These are phyloP conservation scores for Ryuthela nishihirai DNA, from an alignment of 2,888 invertebrate species.

Conservation along the genomic window DNA sequence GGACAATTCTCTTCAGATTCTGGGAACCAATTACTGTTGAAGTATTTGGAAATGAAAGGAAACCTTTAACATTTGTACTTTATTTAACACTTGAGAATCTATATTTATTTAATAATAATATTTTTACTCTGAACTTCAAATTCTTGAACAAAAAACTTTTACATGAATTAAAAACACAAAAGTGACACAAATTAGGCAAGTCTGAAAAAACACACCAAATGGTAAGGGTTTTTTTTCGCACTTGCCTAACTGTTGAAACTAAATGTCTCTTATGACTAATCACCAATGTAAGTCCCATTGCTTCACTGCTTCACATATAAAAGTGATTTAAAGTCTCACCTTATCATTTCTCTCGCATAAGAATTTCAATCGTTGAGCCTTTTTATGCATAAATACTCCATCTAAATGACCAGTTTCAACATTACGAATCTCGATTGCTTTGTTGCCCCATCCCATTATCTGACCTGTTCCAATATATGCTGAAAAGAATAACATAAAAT, in stretches of 20 bases:
- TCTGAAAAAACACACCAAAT: background rate
- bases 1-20: too few species aligned
- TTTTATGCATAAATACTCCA: slow-evolving; percentile 99
- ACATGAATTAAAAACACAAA: too few species aligned
- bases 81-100: too few species aligned
- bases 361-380: slow-evolving; percentile 99
- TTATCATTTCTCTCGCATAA: slow-evolving; percentile 99
- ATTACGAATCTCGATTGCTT: slow-evolving; percentile 99
- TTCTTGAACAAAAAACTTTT: too few species aligned
- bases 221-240: background rate
- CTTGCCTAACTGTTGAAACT: background rate
- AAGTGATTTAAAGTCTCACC: too few species aligned
- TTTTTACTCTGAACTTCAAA: too few species aligned
- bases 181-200: background rate
- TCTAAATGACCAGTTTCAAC: slow-evolving; percentile 99
- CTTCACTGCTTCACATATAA: background rate
- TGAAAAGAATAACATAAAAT: slow-evolving; percentile 4
- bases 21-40: too few species aligned
- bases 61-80: too few species aligned
- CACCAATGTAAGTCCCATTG: background rate
- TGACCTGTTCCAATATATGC: slow-evolving; percentile 99
- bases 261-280: background rate
- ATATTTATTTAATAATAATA: too few species aligned
- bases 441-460: slow-evolving; percentile 99
- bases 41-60: too few species aligned